Evolutionary conservation across 2,797 vertebrate genomes (phyloP), one percentile per base, ranked within the genome.

Genomic region (Halcyon badia): DNA sequence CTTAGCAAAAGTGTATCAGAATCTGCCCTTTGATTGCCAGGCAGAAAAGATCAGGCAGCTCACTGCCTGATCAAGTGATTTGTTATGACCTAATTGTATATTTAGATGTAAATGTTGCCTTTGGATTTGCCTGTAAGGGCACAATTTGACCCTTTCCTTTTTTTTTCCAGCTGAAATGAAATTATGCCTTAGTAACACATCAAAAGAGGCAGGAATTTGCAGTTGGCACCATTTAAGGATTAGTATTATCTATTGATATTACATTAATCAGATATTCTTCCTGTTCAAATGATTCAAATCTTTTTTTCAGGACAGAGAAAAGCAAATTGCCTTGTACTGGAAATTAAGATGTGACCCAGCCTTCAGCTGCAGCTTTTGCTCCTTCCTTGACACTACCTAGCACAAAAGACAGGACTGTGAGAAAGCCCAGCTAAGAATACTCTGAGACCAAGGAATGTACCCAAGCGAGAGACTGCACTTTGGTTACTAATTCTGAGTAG

Each of bases 71-170:
- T 87, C 73, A 86, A 93, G 60, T 69, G 78, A 92, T 92, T 85
- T 87, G n/a, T 75, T 92, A 91, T 39, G 80, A 91, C 68, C 80
- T 87, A 82, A 84, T 42, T 87, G 89, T 84, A 89, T 89, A 92
- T 93, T 96, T 90, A 82, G 60, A 95, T 92, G 83, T 87, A 93
- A 89, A 92, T 89, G 68, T 81, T 96, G 72, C 72, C 78, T 87
- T 89, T 84, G 77, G 75, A 93, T 89, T 93, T 93, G 68, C 57
- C 68, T 80, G 46, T 28, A 37, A 92, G 71, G 83, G 75, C 81
- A 97, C 37, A 71, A 46, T 83, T 77, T 90, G 77, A 82, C 66
- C 51, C 66, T 61, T 46, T 76, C 22, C 12, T 5, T 18, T 65
- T 75, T 75, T 57, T 28, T 26, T 54, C 77, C 48, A 77, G 19